phyloP scores from a whole-genome alignment of 2,797 vertebrate species.

The Paramormyrops hopkinsi region DNA sequence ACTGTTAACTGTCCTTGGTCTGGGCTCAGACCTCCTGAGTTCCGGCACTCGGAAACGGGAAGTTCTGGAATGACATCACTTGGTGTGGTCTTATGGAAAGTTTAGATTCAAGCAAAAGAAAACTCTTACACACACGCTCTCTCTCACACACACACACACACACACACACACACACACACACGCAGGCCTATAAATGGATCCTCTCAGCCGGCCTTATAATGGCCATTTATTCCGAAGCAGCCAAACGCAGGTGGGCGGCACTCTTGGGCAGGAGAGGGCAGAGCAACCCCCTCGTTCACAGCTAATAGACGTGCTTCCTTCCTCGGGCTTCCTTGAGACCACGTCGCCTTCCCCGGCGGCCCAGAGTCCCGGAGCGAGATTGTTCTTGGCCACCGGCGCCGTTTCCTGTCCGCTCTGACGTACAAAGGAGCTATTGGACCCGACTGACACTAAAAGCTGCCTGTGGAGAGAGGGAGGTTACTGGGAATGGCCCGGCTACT shows the following conservation, averaged over 20 bases:
- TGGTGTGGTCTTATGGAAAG: not conserved
- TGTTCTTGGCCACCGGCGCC: constrained; percentile 16
- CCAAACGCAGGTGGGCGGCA: not conserved
- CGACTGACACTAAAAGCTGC: not conserved
- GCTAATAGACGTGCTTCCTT: not conserved
- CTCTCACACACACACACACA: not conserved
- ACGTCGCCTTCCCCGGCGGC: not conserved
- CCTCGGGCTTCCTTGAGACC: not conserved
- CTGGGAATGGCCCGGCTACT: not conserved
- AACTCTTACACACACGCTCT: no score
- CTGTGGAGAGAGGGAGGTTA: not conserved
- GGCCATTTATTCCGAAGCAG: not conserved
- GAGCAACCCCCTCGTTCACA: not conserved
- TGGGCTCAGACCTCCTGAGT: not conserved
- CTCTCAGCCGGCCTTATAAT: not conserved
- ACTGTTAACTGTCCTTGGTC: not conserved
- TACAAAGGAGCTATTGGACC: constrained; percentile 20
- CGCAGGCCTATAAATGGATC: not conserved
- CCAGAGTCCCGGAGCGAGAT: not conserved
- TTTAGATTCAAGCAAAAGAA: not conserved
- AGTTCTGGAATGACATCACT: not conserved
- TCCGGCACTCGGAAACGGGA: not conserved
- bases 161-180: not conserved
- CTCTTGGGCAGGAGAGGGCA: not conserved
- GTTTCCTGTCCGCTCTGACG: not conserved